Base-by-base conservation (phyloP, 2,797 vertebrate species). In the Acrocephalus scirpaceus region DNA sequence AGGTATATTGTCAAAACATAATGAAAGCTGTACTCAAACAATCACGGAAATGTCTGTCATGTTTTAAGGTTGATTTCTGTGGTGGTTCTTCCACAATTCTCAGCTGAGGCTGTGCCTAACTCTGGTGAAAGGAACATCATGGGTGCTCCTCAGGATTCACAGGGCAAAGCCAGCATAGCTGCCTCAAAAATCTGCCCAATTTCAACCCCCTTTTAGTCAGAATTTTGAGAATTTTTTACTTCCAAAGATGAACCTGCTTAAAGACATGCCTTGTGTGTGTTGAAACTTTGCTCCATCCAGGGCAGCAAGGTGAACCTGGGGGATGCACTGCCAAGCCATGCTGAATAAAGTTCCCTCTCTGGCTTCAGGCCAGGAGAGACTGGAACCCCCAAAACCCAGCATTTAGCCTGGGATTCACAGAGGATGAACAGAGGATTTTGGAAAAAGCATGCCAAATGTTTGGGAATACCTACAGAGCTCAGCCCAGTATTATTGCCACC, bases 261-360 rank as follows among this genome's bases (percentile, higher is more conserved):
- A 62, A 19, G 36, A 54, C 30, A 21, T 66, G 44, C 4, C 9
- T 58, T 42, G 4, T 18, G 7, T 20, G 8, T 7, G 5, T 58
- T 7, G 2, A 26, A 29, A 30, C 75, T 34, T 61, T 2, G 1
- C 18, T 38, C 14, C 7, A 4, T 32, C 42, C 9, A 54, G 34
- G 53, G 56, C 1, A 71, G 8, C 11, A 44, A 58, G 21, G 15
- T 47, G 48, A 70, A 26, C 47, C 21, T 82, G n/a, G 22, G 21
- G 13, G 15, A 29, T 48, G 51, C 0, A 3, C 12, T 54, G 36
- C 9, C 6, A 48, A 64, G 58, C 21, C 5, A 3, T 13, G 13
- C 21, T 54, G 32, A 65, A 30, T 26, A 30, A 70, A 9, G 2
- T 11, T 36, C 21, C 14, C 17, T 73, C 47, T 21, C 22, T 82